Conservation (phyloP, 2,113 vertebrate genomes). For the Opisthocomus hoazin region DNA sequence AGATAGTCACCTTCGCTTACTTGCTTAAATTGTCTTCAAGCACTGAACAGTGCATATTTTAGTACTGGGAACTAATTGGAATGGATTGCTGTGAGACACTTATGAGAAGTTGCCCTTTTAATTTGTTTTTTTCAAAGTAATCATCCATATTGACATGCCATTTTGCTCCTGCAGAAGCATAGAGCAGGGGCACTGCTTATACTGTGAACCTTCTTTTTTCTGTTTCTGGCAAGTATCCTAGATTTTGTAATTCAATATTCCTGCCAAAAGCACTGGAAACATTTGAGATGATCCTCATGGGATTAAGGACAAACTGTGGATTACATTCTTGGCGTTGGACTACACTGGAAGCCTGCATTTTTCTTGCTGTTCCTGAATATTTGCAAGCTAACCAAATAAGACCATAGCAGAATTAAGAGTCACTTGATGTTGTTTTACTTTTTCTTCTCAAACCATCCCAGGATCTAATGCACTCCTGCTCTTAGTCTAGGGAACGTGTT, state of each 20-base stretch:
- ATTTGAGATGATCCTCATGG: conserved; percentile 22
- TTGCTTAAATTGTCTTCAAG: not conserved
- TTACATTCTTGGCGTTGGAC: conserved; percentile 1
- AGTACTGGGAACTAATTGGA: not conserved
- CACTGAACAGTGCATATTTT: not conserved
- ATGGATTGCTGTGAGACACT: not conserved
- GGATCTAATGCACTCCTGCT: not conserved
- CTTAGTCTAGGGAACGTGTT: not conserved
- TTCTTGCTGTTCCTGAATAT: not conserved
- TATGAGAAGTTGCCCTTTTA: not conserved
- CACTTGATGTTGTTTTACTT: not conserved
- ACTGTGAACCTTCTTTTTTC: not conserved
- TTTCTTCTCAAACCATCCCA: not conserved
- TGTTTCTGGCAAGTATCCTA: conserved; percentile 17
- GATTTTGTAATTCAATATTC: conserved; percentile 38
- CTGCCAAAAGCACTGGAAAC: conserved; percentile 44
- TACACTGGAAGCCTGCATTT: not conserved
- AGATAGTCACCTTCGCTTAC: not conserved
- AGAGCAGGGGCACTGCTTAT: not conserved
- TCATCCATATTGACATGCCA: not conserved
- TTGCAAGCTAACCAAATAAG: not conserved
- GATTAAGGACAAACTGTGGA: conserved; percentile 44
- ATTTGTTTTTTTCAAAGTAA: not conserved
- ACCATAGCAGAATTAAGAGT: not conserved
- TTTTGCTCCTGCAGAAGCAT: not conserved